Evolutionary conservation across 2,113 vertebrate genomes (phyloP).

Genomic region (Boulengeromyrus knoepffleri): DNA sequence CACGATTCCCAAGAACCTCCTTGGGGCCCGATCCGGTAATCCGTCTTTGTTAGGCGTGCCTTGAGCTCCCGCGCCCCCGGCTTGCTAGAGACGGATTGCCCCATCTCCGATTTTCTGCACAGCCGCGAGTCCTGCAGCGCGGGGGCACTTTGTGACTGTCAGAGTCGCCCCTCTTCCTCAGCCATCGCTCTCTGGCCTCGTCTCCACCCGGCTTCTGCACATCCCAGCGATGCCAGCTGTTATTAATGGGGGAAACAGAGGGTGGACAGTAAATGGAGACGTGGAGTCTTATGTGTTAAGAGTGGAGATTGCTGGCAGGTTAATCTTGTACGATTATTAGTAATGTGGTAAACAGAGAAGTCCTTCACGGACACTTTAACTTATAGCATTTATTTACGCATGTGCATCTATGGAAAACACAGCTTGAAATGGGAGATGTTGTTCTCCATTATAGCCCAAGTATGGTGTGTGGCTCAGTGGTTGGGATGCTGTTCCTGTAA

Average conservation of each 20-base stretch:
- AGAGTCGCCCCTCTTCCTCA: constrained; percentile 37
- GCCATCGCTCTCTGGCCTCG: background rate
- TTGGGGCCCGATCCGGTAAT: constrained; percentile 45
- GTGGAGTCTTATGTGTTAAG: background rate
- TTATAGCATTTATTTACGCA: background rate
- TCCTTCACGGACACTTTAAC: background rate
- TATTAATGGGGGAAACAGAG: background rate
- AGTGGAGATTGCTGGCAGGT: background rate
- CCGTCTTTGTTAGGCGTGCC: constrained; percentile 56
- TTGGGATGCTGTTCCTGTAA: background rate
- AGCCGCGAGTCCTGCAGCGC: constrained; percentile 41
- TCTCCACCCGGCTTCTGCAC: background rate
- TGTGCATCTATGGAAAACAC: background rate
- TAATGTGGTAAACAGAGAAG: background rate
- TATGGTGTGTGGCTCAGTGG: background rate
- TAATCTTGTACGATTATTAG: background rate
- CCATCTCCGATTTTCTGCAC: constrained; percentile 40
- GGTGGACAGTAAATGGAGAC: background rate
- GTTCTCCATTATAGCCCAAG: background rate
- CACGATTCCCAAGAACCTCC: constrained; percentile 37
- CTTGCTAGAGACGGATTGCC: constrained; percentile 55
- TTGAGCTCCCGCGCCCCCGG: constrained; percentile 38
- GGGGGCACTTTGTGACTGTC: constrained; percentile 51
- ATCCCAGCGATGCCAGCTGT: background rate
- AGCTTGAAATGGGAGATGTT: background rate